Conservation (phyloP, 1,140 invertebrate species). For the Scylla paramamosain region DNA sequence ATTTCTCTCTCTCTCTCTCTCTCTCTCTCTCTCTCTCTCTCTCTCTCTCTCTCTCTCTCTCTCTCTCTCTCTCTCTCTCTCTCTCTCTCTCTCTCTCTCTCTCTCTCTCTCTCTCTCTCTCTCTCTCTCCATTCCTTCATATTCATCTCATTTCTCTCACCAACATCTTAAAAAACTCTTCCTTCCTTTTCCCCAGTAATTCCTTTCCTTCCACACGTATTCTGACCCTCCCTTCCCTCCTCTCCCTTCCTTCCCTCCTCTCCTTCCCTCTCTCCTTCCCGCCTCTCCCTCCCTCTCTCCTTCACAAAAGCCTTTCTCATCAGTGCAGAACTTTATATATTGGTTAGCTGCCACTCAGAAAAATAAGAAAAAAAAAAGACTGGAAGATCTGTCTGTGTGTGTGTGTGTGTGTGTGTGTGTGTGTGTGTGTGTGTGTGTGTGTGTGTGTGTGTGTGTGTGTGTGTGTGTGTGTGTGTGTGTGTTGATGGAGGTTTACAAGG, state of each 20-base stretch:
- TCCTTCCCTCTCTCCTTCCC: not conserved
- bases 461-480: too few species aligned
- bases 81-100: not conserved
- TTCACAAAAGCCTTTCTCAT: slow-evolving; percentile 28
- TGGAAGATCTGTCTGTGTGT: not conserved
- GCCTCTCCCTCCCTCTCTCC: not conserved
- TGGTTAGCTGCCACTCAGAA: slow-evolving; percentile 67
- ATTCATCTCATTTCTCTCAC: not conserved
- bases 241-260: not conserved
- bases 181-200: not conserved
- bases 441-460: too few species aligned
- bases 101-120: not conserved
- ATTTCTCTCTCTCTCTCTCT: not conserved
- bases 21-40: not conserved
- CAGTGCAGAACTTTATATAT: slow-evolving; percentile 73
- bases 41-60: not conserved
- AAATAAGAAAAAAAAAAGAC: too few species aligned
- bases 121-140: not conserved
- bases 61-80: not conserved
- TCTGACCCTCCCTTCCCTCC: too few species aligned
- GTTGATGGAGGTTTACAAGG: not conserved
- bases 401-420: too few species aligned
- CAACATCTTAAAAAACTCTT: not conserved
- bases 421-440: too few species aligned
- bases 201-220: not conserved